Evolutionary conservation across 2,113 vertebrate species (phyloP).

Genomic region (Crotophaga sulcirostris): DNA sequence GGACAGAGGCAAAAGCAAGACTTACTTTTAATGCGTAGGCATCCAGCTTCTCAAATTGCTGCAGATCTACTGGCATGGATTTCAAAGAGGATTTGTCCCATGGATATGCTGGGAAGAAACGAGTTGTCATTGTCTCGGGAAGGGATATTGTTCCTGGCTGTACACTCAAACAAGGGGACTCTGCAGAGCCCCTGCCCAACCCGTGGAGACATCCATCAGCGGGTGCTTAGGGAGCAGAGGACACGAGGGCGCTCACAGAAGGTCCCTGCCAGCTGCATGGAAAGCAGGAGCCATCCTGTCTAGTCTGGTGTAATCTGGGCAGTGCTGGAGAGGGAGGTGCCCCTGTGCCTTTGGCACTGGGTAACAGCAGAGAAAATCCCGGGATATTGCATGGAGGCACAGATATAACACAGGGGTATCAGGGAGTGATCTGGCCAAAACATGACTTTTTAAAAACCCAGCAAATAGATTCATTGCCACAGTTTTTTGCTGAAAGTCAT

Average conservation of each 20-base stretch:
- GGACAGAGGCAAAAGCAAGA: not conserved
- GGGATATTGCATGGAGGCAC: not conserved
- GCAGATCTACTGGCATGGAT: conserved; percentile 78
- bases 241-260: accelerated
- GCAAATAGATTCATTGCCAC: not conserved
- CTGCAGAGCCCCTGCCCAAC: not conserved
- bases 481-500: not conserved
- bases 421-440: not conserved
- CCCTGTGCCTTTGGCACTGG: not conserved
- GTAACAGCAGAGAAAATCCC: not conserved
- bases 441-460: not conserved
- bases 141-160: not conserved
- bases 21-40: conserved; percentile 78
- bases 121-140: not conserved
- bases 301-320: not conserved
- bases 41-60: conserved; percentile 80
- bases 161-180: not conserved
- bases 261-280: not conserved
- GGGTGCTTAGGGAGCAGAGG: not conserved
- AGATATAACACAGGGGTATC: not conserved
- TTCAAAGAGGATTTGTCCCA: conserved; percentile 84
- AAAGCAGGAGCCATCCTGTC: conserved; percentile 11
- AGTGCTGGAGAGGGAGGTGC: not conserved
- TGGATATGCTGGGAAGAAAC: conserved; percentile 76
- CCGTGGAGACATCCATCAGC: not conserved